Evolutionary conservation across 2,888 invertebrate species (phyloP), one percentile per base, ranked within the genome.

Genomic region (Mongoloraphidia duomilia): DNA sequence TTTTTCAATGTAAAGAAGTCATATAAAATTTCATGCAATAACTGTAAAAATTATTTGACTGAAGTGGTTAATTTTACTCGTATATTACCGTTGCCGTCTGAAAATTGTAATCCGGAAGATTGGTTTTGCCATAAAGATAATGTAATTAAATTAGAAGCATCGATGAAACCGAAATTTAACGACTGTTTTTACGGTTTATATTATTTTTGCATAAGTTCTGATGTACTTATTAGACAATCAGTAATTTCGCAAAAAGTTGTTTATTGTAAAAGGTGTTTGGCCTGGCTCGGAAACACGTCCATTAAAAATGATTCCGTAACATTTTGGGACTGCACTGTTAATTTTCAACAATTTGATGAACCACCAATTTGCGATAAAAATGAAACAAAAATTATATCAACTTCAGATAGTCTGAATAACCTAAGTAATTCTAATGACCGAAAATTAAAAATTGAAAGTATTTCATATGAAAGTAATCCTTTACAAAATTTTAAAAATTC

Each of bases 91-190:
- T 61, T 82, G 47, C 81, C 81, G 1, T 72, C 77, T 0, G 69
- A 71, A 12, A 73, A 72, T 63, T 65, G 74, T 49, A 78, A 79
- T 57, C 71, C 75, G 60, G 71, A 72, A 0, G 81, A 82, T 53
- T 81, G 79, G 77, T 82, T 80, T 61, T 82, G 82, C 57, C 80
- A 81, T 54, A 70, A 70, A 0, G 61, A 62, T 41, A 69, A 70
- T 41, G 65, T 67, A 26, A 63, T 63, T 4, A 36, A 55, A 38
- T 52, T 56, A 14, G 49, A 53, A 33, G 44, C 53, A 36, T 58
- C 51, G 13, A 57, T 76, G 12, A 69, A 70, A 52, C 75, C 75
- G 13, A 73, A 71, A 52, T 63, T 65, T 52, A 61, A 58, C 34
- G 80, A 81, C 63, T 72, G 77, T 57, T 70, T 80, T 36, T 78